Evolutionary conservation across 2,113 vertebrate species (phyloP), one percentile per base, ranked within the genome.

Genomic region (Forbesichthys agassizii): DNA sequence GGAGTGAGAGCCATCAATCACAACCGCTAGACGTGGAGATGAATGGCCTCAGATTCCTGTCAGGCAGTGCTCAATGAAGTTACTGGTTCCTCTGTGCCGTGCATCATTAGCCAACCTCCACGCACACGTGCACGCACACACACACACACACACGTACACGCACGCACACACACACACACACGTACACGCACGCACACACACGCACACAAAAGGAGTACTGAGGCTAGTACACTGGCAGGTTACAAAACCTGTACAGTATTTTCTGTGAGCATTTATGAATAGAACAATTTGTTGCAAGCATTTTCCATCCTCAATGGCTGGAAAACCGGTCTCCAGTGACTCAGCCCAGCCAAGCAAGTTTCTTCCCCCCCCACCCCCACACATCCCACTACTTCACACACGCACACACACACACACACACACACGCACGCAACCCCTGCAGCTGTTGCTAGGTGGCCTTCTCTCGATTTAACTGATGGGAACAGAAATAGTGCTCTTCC

Each of bases 361-460:
- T 46, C 36, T n/a, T 61, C 59, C 33, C 27, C 27, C 52, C 52
- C 36, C 36, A 13, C 14, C 1, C 4, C 51, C 51, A 52, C 51
- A 27, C 51, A 42, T 5, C 52, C 27, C 27, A 0, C 51, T 53
- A 14, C 51, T 5, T 53, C 53, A 18, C 53, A 9, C 53, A n/a
- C 53, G 18, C 49, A 11, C 49, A 52, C 49, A 52, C 11, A 12
- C 27, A 27, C 53, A 55, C 53, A 12, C 53, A 55, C 53, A 55
- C 53, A 16, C 13, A 54, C 13, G 20, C 20, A 13, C 5, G 12
- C 12, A 54, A 53, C 5, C 59, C 42, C 55, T 65, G 55, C 11
- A 14, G 56, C 78, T 83, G 87, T 90, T 89, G 84, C 89, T 83
- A 78, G 78, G 88, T 75, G 69, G 57, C 66, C 70, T 70, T 63